Base-by-base conservation (phyloP, 2,797 vertebrate genomes). In the Xerus rutilus region DNA sequence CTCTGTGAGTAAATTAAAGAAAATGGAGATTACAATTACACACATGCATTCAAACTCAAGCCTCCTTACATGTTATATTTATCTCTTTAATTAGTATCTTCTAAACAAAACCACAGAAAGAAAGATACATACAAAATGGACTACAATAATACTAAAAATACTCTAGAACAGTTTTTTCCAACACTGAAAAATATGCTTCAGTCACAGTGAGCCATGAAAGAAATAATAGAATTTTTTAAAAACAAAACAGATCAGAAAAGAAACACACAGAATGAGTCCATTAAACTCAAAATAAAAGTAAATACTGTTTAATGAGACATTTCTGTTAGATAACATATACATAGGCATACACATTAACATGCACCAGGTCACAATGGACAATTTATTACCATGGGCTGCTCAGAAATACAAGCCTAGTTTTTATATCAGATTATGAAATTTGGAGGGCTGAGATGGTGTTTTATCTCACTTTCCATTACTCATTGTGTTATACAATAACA, bases 1-100 rank as follows among this genome's bases (percentile, higher is more conserved):
- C 0, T 96, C 98, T 96, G 97, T 49, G 14, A 95, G 96, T 98
- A 97, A 88, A 87, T 86, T 18, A 89, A 81, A 84, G 30, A 96
- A 87, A 96, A 91, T 7, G 6, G n/a, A 30, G 54, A 74, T 81
- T 39, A 78, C 20, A 92, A 39, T 70, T 49, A 70, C 11, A 87
- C 18, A 23, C 65, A 64, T 70, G 39, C 32, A 86, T 76, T 43
- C 84, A 76, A 96, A 69, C 47, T 64, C 65, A 65, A 8, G 21
- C 18, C 32, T 85, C 57, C 23, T 83, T 54, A 73, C 5, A 57
- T 13, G 5, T 7, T 73, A 52, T 11, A 35, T 45, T 45, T 35
- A 43, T 79, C 54, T 59, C 43, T 81, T 91, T 59, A 87, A 59
- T 30, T 59, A 70, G 7, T 77, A 82, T 73, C 47, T 94, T 82